Evolutionary conservation across 2,113 vertebrate species (phyloP), one percentile per base, ranked within the genome.

Genomic region (Tragelaphus imberbis): DNA sequence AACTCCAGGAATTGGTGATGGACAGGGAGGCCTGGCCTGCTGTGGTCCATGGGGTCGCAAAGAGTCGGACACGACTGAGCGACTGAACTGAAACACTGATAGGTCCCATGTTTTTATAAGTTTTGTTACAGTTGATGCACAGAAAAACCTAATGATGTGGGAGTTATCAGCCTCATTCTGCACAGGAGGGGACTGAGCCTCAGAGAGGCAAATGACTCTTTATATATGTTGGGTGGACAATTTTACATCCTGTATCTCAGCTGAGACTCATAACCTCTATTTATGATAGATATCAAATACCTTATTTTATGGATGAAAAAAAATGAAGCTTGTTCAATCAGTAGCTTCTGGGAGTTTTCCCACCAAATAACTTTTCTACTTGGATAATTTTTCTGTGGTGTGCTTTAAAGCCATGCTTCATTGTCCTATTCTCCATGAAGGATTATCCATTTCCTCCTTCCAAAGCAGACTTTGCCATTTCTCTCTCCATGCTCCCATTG

Each of bases 41-140:
- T 33, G 28, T 1, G 1, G 14, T 63, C 6, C 28, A 33, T 7
- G 61, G 61, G 3, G 14, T 63, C 3, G 1, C 28, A 63, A 33
- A 63, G 28, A 16, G 28, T 63, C 0, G 0, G 61, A 63, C 59
- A 63, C 13, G 2, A 15, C 13, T 63, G 6, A 63, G 61, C 0
- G 28, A 63, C 61, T 63, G 14, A 33, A 63, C 61, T 63, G 28
- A 63, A 63, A 63, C 15, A 63, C 28, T 63, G 61, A 63, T 15
- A 68, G 65, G 17, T 1, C 27, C 47, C 7, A 10, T 19, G 33
- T 21, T 75, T 80, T 90, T 61, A 16, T 53, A 81, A 23, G 19
- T 25, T 84, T 56, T 47, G 53, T 63, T 68, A 68, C 8, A 51
- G 56, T 94, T 68, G 86, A 61, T 81, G n/a, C n/a, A 56, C 9